Percentiles rank a stretch among this genome's conserved stretches.
Conservation (phyloP, 2,113 vertebrate species). For the Trogon surrucura region DNA sequence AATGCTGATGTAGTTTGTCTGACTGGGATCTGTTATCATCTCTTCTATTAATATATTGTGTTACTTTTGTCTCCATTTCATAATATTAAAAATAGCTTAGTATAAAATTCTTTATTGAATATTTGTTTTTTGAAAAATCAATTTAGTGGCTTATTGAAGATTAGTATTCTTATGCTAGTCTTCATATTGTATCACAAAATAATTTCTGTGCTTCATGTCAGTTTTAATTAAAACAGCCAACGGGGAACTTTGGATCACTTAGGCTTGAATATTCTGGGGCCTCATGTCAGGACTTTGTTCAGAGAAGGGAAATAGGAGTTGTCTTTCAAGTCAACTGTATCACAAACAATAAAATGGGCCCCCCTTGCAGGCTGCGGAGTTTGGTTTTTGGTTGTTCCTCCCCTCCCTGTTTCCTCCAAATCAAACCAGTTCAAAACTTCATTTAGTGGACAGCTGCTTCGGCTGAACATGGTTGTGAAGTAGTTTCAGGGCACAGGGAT, state of each 20-base stretch:
- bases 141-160: background rate
- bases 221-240: background rate
- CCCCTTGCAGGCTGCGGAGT: background rate
- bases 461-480: background rate
- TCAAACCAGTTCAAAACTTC: background rate
- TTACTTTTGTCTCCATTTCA: constrained; percentile 8
- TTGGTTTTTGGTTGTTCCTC: background rate
- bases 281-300: background rate
- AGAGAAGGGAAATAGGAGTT: background rate
- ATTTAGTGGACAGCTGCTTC: background rate
- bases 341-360: background rate
- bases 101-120: constrained; percentile 12
- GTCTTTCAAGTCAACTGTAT: background rate
- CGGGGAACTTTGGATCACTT: background rate
- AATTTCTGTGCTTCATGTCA: background rate
- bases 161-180: background rate
- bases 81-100: constrained; percentile 29
- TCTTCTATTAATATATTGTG: background rate
- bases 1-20: background rate
- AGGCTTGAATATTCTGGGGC: background rate
- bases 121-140: constrained; percentile 45
- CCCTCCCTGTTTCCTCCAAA: background rate
- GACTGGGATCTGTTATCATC: background rate
- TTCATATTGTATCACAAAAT: background rate
- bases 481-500: background rate